These are phyloP conservation scores for Vulpes vulpes DNA, from an alignment of 2,113 vertebrate genomes.

Conservation along the genomic window DNA sequence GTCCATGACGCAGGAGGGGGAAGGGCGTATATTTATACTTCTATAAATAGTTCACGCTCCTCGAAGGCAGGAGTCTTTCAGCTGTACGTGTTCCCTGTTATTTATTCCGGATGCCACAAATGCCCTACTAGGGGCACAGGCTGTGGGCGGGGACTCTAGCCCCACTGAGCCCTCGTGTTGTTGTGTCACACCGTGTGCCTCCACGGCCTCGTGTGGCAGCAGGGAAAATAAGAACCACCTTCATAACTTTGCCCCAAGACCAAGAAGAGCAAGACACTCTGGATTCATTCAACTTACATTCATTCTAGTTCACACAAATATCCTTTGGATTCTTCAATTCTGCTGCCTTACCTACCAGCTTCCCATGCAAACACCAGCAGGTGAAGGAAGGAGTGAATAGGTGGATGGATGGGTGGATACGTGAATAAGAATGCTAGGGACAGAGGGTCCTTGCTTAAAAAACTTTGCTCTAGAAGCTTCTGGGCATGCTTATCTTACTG, in stretches of 20 bases:
- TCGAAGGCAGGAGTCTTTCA: background rate
- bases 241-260: background rate
- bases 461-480: background rate
- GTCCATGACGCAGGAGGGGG: background rate
- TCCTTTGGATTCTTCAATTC: slow-evolving; percentile 50
- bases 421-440: background rate
- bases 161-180: background rate
- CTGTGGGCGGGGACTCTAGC: background rate
- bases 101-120: background rate
- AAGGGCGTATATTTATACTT: background rate
- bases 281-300: background rate
- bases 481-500: background rate
- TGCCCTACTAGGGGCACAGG: background rate
- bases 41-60: background rate
- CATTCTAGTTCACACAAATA: slow-evolving; percentile 31
- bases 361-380: slow-evolving; percentile 10
- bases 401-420: background rate
- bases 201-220: background rate
- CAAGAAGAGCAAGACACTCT: slow-evolving; percentile 10
- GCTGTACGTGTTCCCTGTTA: background rate
- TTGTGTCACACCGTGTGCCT: background rate
- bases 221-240: background rate
- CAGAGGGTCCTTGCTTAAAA: background rate
- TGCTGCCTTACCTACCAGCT: slow-evolving; percentile 2
- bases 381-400: background rate